Evolutionary conservation across 2,888 invertebrate species (phyloP).

Genomic region (Adelognathus sp.): DNA sequence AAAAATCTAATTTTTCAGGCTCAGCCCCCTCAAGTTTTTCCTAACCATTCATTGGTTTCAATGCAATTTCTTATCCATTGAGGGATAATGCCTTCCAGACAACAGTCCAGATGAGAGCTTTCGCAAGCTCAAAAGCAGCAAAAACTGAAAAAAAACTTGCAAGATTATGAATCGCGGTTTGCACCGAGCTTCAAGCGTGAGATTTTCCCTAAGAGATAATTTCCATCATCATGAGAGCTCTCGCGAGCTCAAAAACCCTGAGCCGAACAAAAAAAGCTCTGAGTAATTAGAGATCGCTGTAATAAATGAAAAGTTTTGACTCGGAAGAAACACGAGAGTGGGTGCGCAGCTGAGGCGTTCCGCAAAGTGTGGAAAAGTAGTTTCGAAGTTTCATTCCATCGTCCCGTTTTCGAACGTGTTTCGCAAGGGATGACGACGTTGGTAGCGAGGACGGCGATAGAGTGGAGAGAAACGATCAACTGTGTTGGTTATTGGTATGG

Average conservation of each 20-base stretch:
- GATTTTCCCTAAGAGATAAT: not conserved
- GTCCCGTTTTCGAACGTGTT: not conserved
- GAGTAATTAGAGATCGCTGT: not conserved
- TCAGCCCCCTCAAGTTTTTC: too few species aligned
- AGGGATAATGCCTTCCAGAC: too few species aligned
- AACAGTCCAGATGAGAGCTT: too few species aligned
- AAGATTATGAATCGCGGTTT: too few species aligned
- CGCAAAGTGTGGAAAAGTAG: not conserved
- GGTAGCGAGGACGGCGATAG: too few species aligned
- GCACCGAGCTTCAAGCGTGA: too few species aligned
- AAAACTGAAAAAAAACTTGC: too few species aligned
- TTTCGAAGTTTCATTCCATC: not conserved
- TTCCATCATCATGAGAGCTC: not conserved
- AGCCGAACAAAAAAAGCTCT: not conserved
- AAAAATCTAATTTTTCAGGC: too few species aligned
- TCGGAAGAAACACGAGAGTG: not conserved
- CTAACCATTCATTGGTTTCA: too few species aligned
- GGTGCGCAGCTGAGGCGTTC: not conserved
- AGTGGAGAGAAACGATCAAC: conserved; percentile 26
- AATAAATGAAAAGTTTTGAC: not conserved
- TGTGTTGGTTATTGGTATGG: conserved; percentile 28
- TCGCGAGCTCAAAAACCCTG: not conserved
- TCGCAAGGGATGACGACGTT: not conserved
- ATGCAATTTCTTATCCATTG: too few species aligned
- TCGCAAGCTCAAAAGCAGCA: conserved; percentile 1